phyloP scores from a whole-genome alignment of 2,797 vertebrate genomes.

The Balearica regulorum region DNA sequence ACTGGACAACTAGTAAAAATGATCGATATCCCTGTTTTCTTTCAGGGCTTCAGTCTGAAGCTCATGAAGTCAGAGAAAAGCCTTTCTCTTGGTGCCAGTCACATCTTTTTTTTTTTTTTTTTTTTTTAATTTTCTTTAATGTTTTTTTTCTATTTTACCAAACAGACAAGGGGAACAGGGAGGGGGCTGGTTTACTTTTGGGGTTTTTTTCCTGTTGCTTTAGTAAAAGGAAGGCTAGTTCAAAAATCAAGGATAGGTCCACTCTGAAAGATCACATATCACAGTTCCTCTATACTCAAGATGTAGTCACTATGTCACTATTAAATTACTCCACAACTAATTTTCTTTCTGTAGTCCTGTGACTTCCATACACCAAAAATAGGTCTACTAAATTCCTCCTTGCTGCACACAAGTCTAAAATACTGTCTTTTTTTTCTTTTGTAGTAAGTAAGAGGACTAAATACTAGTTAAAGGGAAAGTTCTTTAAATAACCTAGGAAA shows the following conservation, averaged over 20 bases:
- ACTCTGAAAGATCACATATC: not conserved
- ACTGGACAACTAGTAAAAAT: constrained; percentile 6
- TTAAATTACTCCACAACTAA: not conserved
- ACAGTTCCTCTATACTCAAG: not conserved
- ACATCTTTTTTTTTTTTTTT: not conserved
- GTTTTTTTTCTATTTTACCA: not conserved
- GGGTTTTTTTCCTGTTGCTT: not conserved
- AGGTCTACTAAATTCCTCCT: not conserved
- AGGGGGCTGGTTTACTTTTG: not conserved
- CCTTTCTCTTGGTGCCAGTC: not conserved
- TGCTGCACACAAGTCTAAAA: not conserved
- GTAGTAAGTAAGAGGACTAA: not conserved
- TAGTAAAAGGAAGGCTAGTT: not conserved
- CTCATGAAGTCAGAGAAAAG: not conserved
- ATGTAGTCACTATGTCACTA: not conserved
- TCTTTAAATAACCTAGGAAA: not conserved
- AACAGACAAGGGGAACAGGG: not conserved
- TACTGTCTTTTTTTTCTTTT: not conserved
- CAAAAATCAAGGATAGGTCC: not conserved
- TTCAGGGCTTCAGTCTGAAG: not conserved
- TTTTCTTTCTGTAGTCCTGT: not conserved
- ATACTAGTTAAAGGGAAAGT: not conserved
- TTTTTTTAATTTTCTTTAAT: not conserved
- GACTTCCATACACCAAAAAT: not conserved
- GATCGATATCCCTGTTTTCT: not conserved